A percentile compares a stretch with the other conserved stretches of the same genome.
Evolutionary conservation across 2,888 invertebrate species (phyloP).

Genomic region (Epicampocera succincta): DNA sequence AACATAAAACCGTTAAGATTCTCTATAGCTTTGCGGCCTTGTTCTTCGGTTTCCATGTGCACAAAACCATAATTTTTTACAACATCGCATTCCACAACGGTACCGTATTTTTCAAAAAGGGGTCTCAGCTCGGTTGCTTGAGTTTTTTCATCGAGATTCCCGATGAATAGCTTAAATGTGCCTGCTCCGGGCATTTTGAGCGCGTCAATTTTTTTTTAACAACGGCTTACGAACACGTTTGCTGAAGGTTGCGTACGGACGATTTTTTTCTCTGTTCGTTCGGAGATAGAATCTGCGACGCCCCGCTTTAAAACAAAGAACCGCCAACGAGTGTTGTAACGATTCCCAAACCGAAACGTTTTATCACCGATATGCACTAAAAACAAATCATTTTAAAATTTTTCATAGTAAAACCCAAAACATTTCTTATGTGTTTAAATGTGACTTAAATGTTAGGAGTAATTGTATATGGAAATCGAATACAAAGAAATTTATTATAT

Average conservation of each 20-base stretch:
- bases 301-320: slow-evolving; percentile 59
- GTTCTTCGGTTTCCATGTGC: slow-evolving; percentile 97
- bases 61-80: slow-evolving; percentile 99
- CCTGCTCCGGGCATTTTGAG: slow-evolving; percentile 92
- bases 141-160: slow-evolving; percentile 96
- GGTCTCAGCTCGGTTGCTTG: slow-evolving; percentile 93
- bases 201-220: slow-evolving; percentile 50
- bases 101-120: slow-evolving; percentile 98
- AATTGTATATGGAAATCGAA: slow-evolving; percentile 34
- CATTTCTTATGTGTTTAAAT: slow-evolving; percentile 31
- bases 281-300: slow-evolving; percentile 69
- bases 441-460: slow-evolving; percentile 20
- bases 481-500: slow-evolving; percentile 8
- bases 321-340: slow-evolving; percentile 57
- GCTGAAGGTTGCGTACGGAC: slow-evolving; percentile 54
- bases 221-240: slow-evolving; percentile 58
- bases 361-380: slow-evolving; percentile 59
- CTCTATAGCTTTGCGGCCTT: slow-evolving; percentile 95
- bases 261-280: slow-evolving; percentile 13
- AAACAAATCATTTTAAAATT: slow-evolving; percentile 59
- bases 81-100: slow-evolving; percentile 98
- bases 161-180: slow-evolving; percentile 98
- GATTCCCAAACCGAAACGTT: slow-evolving; percentile 65
- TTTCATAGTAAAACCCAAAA: slow-evolving; percentile 46
- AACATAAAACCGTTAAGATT: slow-evolving; percentile 93